These are phyloP conservation scores for Anniella stebbinsi DNA, from an alignment of 2,797 vertebrate species.

Conservation along the genomic window DNA sequence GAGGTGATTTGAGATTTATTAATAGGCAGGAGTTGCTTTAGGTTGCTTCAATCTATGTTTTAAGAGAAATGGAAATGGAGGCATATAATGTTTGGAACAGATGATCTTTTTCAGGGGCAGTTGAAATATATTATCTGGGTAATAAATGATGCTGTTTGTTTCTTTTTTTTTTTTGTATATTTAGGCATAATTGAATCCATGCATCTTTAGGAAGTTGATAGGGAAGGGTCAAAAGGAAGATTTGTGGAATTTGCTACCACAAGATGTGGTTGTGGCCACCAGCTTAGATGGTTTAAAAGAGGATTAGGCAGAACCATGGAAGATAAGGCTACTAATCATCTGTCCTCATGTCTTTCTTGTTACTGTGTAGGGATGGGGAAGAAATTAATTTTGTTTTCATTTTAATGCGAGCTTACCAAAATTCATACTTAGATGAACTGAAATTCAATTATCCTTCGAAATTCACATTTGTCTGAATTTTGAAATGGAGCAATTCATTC, in stretches of 20 bases:
- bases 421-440: too few relatives aligned
- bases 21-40: slow-evolving; percentile 4
- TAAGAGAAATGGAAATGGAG: neutral
- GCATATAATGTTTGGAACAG: neutral
- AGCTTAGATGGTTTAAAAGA: neutral
- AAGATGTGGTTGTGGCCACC: neutral
- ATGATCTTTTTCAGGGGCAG: neutral
- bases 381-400: too few relatives aligned
- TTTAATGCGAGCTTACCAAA: too few relatives aligned
- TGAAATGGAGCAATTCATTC: too few relatives aligned
- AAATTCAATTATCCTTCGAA: too few relatives aligned
- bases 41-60: neutral
- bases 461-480: too few relatives aligned
- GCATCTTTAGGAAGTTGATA: neutral
- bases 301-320: neutral
- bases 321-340: neutral
- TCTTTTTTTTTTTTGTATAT: slow-evolving; percentile 17
- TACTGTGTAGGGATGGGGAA: too few relatives aligned
- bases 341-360: too few relatives aligned
- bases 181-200: neutral
- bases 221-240: neutral
- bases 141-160: slow-evolving; percentile 20
- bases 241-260: neutral
- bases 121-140: neutral
- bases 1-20: slow-evolving; percentile 24